phyloP scores from a whole-genome alignment of 2,888 invertebrate genomes.

The Thereva nobilitata region DNA sequence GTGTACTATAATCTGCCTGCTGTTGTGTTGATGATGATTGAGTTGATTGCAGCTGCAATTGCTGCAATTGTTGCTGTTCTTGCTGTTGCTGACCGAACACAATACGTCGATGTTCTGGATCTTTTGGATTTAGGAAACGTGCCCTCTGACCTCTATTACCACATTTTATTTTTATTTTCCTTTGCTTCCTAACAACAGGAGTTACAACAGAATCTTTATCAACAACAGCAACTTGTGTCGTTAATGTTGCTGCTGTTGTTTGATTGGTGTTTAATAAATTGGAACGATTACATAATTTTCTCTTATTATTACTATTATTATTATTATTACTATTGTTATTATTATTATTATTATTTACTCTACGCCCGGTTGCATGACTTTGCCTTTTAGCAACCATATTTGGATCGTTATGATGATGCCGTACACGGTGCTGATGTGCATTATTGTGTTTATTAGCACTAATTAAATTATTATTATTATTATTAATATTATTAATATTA shows the following conservation, averaged over 20 bases:
- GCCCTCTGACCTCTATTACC: conserved; percentile 17
- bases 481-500: conserved; percentile 45
- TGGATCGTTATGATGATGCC: conserved; percentile 45
- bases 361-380: conserved; percentile 14
- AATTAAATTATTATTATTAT: conserved; percentile 49
- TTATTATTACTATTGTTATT: conserved; percentile 45
- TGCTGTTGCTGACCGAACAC: conserved; percentile 29
- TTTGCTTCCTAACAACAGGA: not conserved
- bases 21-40: conserved; percentile 23
- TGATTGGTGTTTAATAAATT: conserved; percentile 38
- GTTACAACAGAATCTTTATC: too few relatives aligned
- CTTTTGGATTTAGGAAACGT: conserved; percentile 40
- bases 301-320: conserved; percentile 42
- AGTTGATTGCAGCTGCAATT: not conserved
- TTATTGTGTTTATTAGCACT: conserved; percentile 46
- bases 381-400: conserved; percentile 33
- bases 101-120: conserved; percentile 38
- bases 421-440: conserved; percentile 25
- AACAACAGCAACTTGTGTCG: conserved; percentile 11
- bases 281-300: conserved; percentile 26
- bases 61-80: conserved; percentile 29
- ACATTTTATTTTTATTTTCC: conserved; percentile 13
- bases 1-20: conserved; percentile 15
- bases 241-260: conserved; percentile 44
- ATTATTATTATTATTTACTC: conserved; percentile 42